These are phyloP conservation scores for Cantharis rufa DNA, from an alignment of 2,888 invertebrate genomes.

Conservation along the genomic window DNA sequence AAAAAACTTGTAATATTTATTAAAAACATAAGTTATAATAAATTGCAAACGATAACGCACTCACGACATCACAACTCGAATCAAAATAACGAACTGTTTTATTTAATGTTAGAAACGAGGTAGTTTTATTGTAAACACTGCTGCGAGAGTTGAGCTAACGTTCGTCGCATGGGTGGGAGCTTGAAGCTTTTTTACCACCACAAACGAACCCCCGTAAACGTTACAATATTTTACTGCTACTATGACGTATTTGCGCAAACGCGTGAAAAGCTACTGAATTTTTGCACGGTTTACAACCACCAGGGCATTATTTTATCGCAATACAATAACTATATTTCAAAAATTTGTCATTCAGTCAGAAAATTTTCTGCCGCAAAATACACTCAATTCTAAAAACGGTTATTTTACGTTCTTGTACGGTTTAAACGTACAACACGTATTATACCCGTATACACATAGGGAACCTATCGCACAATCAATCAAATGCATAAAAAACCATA, in stretches of 20 bases:
- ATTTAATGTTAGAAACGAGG: neutral
- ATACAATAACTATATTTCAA: neutral
- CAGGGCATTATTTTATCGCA: neutral
- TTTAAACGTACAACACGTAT: no score
- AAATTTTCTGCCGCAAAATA: no score
- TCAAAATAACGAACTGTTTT: slow-evolving; percentile 4
- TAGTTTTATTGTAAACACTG: neutral
- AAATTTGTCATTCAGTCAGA: neutral
- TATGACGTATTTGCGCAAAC: neutral
- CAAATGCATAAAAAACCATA: no score
- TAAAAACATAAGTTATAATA: neutral
- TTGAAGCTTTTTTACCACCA: neutral
- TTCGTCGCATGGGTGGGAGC: neutral
- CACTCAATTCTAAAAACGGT: no score
- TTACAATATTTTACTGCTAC: neutral
- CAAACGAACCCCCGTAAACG: neutral
- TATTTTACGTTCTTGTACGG: no score
- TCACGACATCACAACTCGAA: neutral
- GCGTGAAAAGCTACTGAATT: neutral
- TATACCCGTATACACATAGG: no score
- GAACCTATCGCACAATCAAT: no score
- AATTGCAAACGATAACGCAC: neutral
- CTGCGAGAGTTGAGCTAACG: neutral
- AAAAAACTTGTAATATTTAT: neutral
- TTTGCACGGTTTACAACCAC: neutral